These are phyloP conservation scores for Drymonia ruficornis DNA, from an alignment of 2,888 invertebrate genomes.

Conservation along the genomic window DNA sequence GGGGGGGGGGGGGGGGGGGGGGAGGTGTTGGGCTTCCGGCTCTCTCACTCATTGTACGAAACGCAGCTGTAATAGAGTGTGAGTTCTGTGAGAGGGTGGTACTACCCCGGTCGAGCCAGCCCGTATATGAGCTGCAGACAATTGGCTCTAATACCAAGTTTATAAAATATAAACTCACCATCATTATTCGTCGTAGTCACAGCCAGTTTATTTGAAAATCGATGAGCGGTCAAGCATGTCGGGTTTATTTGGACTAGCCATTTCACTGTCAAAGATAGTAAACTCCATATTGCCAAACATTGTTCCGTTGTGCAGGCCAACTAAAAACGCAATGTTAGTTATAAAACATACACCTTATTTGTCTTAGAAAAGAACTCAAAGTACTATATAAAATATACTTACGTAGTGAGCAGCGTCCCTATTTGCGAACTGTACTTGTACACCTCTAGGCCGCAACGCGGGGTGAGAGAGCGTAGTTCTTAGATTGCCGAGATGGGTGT, in stretches of 20 bases:
- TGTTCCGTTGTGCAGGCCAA: conserved; percentile 81
- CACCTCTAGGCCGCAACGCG: conserved; percentile 70
- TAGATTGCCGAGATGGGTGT: conserved; percentile 68
- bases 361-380: too few relatives aligned
- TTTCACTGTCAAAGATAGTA: conserved; percentile 87
- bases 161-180: conserved; percentile 73
- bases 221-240: conserved; percentile 80
- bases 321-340: conserved; percentile 44
- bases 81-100: too few relatives aligned
- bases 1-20: too few relatives aligned
- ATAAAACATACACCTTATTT: too few relatives aligned
- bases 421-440: conserved; percentile 72
- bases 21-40: too few relatives aligned
- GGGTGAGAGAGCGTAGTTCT: conserved; percentile 74
- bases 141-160: too few relatives aligned
- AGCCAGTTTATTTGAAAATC: conserved; percentile 87
- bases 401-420: conserved; percentile 79
- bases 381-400: too few relatives aligned
- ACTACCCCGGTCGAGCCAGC: too few relatives aligned
- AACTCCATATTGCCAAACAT: conserved; percentile 89
- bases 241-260: conserved; percentile 86
- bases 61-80: too few relatives aligned
- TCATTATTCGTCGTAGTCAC: conserved; percentile 86
- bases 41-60: too few relatives aligned
- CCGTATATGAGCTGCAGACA: too few relatives aligned